Evolutionary conservation across 2,113 vertebrate species (phyloP).

Genomic region (Rynchops niger): DNA sequence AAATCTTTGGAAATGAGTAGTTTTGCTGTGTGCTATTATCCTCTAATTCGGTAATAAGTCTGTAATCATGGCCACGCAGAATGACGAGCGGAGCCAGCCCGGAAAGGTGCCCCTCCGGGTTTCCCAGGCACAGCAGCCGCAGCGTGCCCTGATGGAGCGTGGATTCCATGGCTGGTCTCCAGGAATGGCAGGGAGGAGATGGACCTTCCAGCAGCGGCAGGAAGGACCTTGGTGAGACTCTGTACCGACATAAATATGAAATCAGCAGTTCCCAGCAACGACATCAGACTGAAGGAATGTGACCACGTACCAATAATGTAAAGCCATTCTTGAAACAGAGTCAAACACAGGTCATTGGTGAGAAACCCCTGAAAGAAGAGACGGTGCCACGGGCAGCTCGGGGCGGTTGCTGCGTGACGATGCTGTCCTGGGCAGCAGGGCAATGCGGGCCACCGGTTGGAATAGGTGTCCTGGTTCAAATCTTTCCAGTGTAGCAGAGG

Average conservation of each 20-base stretch:
- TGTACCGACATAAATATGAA: neutral
- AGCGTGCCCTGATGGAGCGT: neutral
- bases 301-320: neutral
- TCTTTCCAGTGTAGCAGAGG: neutral
- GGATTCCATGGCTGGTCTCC: neutral
- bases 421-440: neutral
- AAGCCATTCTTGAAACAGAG: neutral
- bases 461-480: neutral
- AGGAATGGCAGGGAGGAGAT: neutral
- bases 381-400: accelerated
- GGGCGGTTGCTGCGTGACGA: accelerated
- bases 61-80: neutral
- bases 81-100: neutral
- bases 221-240: neutral
- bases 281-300: neutral
- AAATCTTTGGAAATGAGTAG: neutral
- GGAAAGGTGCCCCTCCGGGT: neutral
- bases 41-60: slow-evolving; percentile 19
- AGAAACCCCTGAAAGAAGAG: neutral
- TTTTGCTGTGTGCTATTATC: neutral
- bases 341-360: neutral
- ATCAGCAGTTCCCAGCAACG: neutral
- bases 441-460: accelerated
- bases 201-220: neutral
- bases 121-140: neutral